Evolutionary conservation across 1,140 invertebrate genomes (phyloP).

Genomic region (Psilanteris sp.): DNA sequence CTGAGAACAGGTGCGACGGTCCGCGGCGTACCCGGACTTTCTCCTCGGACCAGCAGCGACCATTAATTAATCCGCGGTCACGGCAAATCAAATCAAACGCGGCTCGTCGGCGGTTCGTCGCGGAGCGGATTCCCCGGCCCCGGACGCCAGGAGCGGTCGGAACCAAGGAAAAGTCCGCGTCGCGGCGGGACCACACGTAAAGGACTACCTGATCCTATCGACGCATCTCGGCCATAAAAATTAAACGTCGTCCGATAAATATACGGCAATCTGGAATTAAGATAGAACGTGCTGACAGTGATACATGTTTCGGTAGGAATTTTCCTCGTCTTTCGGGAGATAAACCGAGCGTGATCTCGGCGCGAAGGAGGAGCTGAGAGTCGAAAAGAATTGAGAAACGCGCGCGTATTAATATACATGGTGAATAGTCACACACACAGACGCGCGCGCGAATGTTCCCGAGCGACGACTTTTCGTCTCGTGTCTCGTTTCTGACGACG

Average conservation of each 20-base stretch:
- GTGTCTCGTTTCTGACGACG: conserved; percentile 18
- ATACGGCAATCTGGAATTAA: conserved; percentile 79
- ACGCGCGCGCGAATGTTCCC: no score
- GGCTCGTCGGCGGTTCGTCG: not conserved
- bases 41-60: conserved; percentile 35
- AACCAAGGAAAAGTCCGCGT: conserved; percentile 10
- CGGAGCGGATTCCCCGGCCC: no score
- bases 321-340: conserved; percentile 56
- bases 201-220: conserved; percentile 69
- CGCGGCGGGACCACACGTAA: conserved; percentile 69
- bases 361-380: not conserved
- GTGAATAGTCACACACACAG: no score
- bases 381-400: conserved; percentile 4
- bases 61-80: conserved; percentile 39
- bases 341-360: conserved; percentile 27
- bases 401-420: no score
- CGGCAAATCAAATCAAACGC: conserved; percentile 8
- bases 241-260: conserved; percentile 79
- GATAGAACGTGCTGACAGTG: conserved; percentile 74
- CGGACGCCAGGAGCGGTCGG: not conserved
- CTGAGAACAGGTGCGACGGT: conserved; percentile 58
- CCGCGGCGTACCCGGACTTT: conserved; percentile 45
- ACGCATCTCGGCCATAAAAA: conserved; percentile 77
- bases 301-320: conserved; percentile 53
- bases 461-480: conserved; percentile 31